These are phyloP conservation scores for Tenthredo notha DNA, from an alignment of 2,888 invertebrate genomes.

Conservation along the genomic window DNA sequence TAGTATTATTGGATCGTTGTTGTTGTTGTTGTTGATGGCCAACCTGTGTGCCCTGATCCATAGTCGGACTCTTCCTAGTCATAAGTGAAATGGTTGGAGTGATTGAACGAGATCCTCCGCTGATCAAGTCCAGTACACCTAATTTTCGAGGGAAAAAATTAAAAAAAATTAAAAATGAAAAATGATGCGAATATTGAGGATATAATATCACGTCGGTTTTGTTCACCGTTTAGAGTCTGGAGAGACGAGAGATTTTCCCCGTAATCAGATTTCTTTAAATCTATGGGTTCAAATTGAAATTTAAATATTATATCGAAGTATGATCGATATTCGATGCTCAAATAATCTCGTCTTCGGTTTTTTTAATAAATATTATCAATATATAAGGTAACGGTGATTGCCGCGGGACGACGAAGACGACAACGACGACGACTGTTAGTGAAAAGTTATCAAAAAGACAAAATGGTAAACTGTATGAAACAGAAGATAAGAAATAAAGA, in stretches of 20 bases:
- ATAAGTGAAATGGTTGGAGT: slow-evolving; percentile 87
- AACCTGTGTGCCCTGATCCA: slow-evolving; percentile 91
- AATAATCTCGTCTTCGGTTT: neutral
- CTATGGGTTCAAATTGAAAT: neutral
- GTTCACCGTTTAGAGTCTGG: neutral
- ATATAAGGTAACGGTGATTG: neutral
- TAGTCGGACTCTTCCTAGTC: slow-evolving; percentile 91
- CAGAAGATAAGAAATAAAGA: neutral
- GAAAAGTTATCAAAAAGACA: slow-evolving; percentile 37
- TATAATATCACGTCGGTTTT: neutral
- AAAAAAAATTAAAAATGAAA: neutral
- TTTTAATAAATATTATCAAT: neutral
- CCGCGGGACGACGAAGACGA: neutral
- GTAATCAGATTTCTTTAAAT: neutral
- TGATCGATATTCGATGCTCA: neutral
- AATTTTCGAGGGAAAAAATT: too few relatives aligned
- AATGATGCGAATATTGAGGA: neutral
- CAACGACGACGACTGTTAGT: neutral
- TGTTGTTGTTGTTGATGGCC: slow-evolving; percentile 77
- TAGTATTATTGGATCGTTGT: slow-evolving; percentile 59
- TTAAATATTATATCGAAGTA: neutral
- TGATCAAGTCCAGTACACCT: slow-evolving; percentile 86
- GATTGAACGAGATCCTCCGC: slow-evolving; percentile 88
- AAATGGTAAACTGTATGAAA: slow-evolving; percentile 51
- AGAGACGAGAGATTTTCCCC: too few relatives aligned